These are phyloP conservation scores for Lepidurus couesii DNA, from an alignment of 1,140 invertebrate genomes.

Conservation along the genomic window DNA sequence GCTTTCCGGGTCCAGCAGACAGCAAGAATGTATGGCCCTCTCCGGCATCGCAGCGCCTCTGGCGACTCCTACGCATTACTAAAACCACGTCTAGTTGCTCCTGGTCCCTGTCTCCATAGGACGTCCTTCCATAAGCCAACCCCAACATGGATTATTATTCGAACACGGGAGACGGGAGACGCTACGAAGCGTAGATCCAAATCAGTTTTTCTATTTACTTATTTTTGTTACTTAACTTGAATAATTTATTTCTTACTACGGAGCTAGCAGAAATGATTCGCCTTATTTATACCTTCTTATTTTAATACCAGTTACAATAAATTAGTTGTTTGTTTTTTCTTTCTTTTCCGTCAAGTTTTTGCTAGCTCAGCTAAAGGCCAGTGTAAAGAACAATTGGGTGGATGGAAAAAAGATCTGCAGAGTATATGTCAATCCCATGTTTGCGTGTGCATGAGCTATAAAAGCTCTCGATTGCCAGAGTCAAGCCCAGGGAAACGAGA, in stretches of 20 bases:
- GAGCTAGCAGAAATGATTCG: not conserved
- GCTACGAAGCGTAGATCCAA: not conserved
- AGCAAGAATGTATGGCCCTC: too few species aligned
- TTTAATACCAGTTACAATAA: not conserved
- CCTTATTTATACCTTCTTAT: not conserved
- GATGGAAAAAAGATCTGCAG: not conserved
- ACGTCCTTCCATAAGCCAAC: not conserved
- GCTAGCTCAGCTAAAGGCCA: not conserved
- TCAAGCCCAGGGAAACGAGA: not conserved
- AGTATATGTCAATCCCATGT: not conserved
- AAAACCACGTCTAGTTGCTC: not conserved
- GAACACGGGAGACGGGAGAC: not conserved
- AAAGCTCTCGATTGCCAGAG: not conserved
- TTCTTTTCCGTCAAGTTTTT: not conserved
- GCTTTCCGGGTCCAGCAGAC: not conserved
- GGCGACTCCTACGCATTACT: not conserved
- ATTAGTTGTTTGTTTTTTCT: not conserved
- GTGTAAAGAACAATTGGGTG: not conserved
- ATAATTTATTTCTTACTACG: not conserved
- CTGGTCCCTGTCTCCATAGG: slow-evolving; percentile 8
- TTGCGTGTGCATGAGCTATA: slow-evolving; percentile 18
- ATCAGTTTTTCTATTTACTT: not conserved
- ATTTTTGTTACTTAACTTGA: not conserved
- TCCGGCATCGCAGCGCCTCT: not conserved
- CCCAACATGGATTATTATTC: not conserved